phyloP scores from a whole-genome alignment of 2,797 vertebrate species.

The Sebastes variabilis region DNA sequence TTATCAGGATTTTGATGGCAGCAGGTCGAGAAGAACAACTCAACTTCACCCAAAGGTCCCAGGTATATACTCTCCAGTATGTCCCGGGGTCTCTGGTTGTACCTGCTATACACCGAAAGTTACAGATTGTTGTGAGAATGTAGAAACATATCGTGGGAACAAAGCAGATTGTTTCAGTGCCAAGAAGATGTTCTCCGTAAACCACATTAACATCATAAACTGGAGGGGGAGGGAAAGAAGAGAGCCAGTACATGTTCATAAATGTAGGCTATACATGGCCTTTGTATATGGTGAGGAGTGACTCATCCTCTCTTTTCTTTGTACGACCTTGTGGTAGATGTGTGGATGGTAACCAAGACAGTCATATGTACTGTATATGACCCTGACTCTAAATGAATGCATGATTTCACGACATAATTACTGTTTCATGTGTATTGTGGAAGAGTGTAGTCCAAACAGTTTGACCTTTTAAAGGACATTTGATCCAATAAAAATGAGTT shows the following conservation, averaged over 20 bases:
- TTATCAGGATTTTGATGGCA: not conserved
- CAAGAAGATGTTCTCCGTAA: not conserved
- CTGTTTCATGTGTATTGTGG: not conserved
- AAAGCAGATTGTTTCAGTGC: no score
- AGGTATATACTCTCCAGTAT: not conserved
- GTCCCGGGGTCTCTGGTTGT: not conserved
- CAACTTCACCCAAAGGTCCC: no score
- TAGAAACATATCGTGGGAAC: no score
- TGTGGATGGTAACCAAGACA: not conserved
- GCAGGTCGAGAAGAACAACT: no score
- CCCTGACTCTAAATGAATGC: not conserved
- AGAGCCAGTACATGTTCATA: not conserved
- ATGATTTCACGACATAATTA: not conserved
- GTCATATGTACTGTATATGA: not conserved
- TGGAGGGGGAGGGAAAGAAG: not conserved
- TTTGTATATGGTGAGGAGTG: not conserved
- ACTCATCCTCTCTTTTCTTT: conserved; percentile 1
- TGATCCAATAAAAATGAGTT: not conserved
- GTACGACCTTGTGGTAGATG: not conserved
- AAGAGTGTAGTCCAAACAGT: not conserved
- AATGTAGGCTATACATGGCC: not conserved
- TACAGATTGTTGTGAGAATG: not conserved
- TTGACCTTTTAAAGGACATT: not conserved
- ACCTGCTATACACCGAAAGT: not conserved
- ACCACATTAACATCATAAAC: not conserved